Evolutionary conservation across 1,140 invertebrate genomes (phyloP).

Genomic region (Augochlora pura): DNA sequence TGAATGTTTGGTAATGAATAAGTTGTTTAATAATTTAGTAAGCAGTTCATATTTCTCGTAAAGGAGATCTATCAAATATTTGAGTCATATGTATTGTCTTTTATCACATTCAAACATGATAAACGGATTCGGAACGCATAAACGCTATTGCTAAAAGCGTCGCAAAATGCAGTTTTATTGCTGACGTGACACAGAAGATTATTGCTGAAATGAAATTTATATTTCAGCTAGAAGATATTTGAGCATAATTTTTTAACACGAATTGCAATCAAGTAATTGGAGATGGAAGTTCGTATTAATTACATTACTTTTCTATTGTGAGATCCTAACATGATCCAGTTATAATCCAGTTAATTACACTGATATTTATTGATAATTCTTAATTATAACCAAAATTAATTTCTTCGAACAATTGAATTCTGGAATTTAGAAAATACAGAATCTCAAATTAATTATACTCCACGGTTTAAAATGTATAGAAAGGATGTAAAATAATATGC

Average conservation of each 20-base stretch:
- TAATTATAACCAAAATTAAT: too few species aligned
- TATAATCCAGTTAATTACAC: too few species aligned
- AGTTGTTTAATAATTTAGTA: not conserved
- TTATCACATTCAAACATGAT: conserved; percentile 32
- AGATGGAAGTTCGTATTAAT: not conserved
- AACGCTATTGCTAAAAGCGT: conserved; percentile 27
- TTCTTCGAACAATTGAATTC: too few species aligned
- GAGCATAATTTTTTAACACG: not conserved
- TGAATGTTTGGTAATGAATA: not conserved
- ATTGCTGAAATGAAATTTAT: not conserved
- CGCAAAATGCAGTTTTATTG: conserved; percentile 23
- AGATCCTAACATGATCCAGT: too few species aligned
- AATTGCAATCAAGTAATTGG: not conserved
- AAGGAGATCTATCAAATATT: conserved; percentile 11
- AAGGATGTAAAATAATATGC: too few species aligned
- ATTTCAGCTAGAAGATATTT: not conserved
- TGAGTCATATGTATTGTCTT: conserved; percentile 6
- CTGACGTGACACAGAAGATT: not conserved
- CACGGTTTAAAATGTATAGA: too few species aligned
- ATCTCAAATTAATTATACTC: too few species aligned
- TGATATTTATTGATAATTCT: too few species aligned
- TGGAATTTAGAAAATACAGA: too few species aligned
- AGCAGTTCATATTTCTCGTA: conserved; percentile 1
- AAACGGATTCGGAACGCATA: conserved; percentile 33
- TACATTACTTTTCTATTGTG: too few species aligned